phyloP scores from a whole-genome alignment of 2,888 invertebrate genomes.

The Mythimna pallens region DNA sequence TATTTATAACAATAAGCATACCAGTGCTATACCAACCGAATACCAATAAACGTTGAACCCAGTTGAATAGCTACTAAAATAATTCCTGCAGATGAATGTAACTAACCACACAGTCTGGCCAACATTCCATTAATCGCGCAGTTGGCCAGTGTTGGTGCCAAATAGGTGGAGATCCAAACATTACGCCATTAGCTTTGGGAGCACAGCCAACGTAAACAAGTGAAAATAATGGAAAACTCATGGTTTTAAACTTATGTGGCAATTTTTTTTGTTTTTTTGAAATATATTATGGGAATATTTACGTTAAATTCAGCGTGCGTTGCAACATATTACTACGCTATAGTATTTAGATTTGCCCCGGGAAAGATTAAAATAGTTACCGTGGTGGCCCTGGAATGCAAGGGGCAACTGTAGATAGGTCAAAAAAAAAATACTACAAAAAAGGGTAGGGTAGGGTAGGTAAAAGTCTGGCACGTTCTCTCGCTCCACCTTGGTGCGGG shows the following conservation, averaged over 20 bases:
- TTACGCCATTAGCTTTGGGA: constrained; percentile 57
- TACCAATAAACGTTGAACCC: not conserved
- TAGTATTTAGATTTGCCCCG: too few species aligned
- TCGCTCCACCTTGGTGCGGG: too few species aligned
- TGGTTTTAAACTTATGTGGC: constrained; percentile 3
- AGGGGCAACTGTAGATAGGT: too few species aligned
- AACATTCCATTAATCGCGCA: constrained; percentile 47
- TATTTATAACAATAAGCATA: not conserved
- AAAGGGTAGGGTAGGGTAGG: too few species aligned
- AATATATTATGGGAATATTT: not conserved
- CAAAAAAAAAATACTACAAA: too few species aligned
- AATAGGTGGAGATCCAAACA: constrained; percentile 53
- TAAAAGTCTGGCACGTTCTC: too few species aligned
- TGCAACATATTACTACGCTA: too few species aligned
- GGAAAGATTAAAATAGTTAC: too few species aligned
- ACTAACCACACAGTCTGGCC: constrained; percentile 30
- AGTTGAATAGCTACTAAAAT: constrained; percentile 21
- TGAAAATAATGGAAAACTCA: constrained; percentile 36
- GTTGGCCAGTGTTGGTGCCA: constrained; percentile 51
- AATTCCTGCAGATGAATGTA: constrained; percentile 45
- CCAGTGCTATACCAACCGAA: not conserved
- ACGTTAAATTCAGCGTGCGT: not conserved
- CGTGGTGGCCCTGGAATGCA: too few species aligned
- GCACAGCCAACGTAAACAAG: constrained; percentile 55
- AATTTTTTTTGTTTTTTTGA: not conserved